Percentiles rank a stretch among this genome's conserved stretches.
phyloP scores from a whole-genome alignment of 2,797 vertebrate genomes.

The Cirrhinus mrigala region DNA sequence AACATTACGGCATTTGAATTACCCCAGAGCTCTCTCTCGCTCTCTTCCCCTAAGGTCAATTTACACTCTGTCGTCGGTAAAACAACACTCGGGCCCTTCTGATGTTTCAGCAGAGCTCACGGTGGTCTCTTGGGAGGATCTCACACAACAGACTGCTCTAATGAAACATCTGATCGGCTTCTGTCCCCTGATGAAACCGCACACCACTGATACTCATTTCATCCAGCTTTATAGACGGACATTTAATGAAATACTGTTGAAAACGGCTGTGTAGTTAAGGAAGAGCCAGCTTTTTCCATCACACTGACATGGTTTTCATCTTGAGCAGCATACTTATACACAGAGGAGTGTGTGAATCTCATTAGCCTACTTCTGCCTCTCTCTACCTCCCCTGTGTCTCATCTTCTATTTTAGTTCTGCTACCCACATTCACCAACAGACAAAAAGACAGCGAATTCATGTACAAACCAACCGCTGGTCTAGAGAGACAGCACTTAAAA shows the following conservation, averaged over 20 bases:
- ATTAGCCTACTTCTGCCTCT: slow-evolving; percentile 57
- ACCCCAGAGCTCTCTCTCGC: not conserved
- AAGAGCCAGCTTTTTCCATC: not conserved
- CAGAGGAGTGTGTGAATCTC: slow-evolving; percentile 48
- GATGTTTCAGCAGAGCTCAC: slow-evolving; percentile 37
- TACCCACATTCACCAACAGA: slow-evolving; percentile 13
- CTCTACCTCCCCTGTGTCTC: slow-evolving; percentile 3
- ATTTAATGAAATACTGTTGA: not conserved
- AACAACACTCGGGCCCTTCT: slow-evolving; percentile 23
- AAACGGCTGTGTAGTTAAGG: not conserved
- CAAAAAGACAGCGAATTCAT: not conserved
- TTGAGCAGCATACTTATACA: slow-evolving; percentile 6
- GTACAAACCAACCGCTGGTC: not conserved
- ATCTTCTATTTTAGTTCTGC: slow-evolving; percentile 29
- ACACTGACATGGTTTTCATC: slow-evolving; percentile 19
- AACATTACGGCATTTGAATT: not conserved
- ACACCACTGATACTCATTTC: slow-evolving; percentile 27
- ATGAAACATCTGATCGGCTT: slow-evolving; percentile 23
- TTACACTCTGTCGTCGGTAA: slow-evolving; percentile 25
- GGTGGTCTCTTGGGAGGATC: slow-evolving; percentile 32
- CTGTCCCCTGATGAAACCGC: slow-evolving; percentile 14
- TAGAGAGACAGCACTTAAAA: not conserved
- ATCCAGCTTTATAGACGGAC: not conserved
- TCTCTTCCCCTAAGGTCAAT: slow-evolving; percentile 2
- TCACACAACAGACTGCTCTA: slow-evolving; percentile 23